Evolutionary conservation across 2,888 invertebrate genomes (phyloP), one percentile per base, ranked within the genome.

Genomic region (Minunthozetes semirufus): DNA sequence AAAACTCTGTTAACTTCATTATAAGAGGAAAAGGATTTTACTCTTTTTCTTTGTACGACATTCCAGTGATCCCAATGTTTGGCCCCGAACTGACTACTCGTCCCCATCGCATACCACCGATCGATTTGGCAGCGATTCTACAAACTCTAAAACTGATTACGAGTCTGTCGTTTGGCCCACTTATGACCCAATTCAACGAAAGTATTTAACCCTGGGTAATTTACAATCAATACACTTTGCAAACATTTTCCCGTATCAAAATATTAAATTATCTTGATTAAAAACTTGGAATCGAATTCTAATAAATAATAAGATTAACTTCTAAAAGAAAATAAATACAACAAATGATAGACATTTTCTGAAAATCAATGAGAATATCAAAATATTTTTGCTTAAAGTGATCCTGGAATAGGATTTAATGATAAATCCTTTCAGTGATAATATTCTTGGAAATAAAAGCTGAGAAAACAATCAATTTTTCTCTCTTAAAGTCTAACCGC

Each of bases 101-200:
- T 48, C 61, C n/a, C 19, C 19, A 42, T 42, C 42, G 42, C 13
- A 22, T 1, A 68, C 15, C 68, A 46, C 38, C 42, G 76, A 77
- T 74, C 70, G 73, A 61, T 50, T 72, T 9, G 71, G 66, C 74
- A 68, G 74, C 74, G 78, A 80, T 38, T 82, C 80, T 77, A 78
- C 79, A 15, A 80, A 80, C 19, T 46, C 27, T 38, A 17, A 68
- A 68, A 68, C 11, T 1, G 42, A 13, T 68, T 68, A 68, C 42
- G 42, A 68, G 15, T 42, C 38, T 38, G 77, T 81, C n/a, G 78
- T 79, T 46, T 96, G 96, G 96, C 92, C 92, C 0, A 91, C 92
- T 0, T 96, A 95, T 82, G 94, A 94, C 83, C 90, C 90, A 48
- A 90, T 92, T 38, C 93, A 93, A 81, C 94, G 95, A 83, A 93